Conservation (phyloP, 2,888 invertebrate genomes). For the Fragum sueziense region DNA sequence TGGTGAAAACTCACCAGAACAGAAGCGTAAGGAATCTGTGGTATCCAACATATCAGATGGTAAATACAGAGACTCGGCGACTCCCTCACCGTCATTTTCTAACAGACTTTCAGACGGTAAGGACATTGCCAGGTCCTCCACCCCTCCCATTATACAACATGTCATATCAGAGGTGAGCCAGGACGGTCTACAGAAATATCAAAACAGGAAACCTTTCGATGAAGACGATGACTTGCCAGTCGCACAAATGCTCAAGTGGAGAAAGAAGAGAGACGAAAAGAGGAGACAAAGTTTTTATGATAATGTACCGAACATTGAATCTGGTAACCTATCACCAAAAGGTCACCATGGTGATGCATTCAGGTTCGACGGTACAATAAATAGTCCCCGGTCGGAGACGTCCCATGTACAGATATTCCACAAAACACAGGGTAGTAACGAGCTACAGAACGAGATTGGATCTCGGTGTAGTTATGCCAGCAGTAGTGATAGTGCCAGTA, state of each 20-base stretch:
- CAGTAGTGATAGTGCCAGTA: constrained; percentile 71
- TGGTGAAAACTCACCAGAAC: constrained; percentile 70
- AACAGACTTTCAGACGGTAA: constrained; percentile 45
- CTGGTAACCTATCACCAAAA: constrained; percentile 62
- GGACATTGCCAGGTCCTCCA: constrained; percentile 29
- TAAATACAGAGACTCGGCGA: constrained; percentile 14
- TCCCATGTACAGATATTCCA: constrained; percentile 52
- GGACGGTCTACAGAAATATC: constrained; percentile 41
- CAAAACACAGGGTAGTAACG: constrained; percentile 66
- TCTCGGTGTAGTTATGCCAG: constrained; percentile 76
- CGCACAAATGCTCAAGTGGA: constrained; percentile 72
- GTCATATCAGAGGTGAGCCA: constrained; percentile 49
- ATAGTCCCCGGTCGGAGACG: constrained; percentile 60
- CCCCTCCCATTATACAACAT: constrained; percentile 29
- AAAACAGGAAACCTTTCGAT: constrained; percentile 48
- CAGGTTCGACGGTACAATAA: constrained; percentile 42
- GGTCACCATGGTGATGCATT: constrained; percentile 35
- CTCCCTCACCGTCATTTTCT: constrained; percentile 47
- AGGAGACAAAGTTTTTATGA: constrained; percentile 73
- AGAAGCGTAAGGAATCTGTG: constrained; percentile 60
- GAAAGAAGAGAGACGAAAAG: constrained; percentile 64
- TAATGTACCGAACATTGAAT: constrained; percentile 69
- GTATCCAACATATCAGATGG: constrained; percentile 36
- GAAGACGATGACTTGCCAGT: constrained; percentile 70
- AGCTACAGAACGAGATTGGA: constrained; percentile 72